Evolutionary conservation across 2,888 invertebrate genomes (phyloP).

Genomic region (Theretra japonica): DNA sequence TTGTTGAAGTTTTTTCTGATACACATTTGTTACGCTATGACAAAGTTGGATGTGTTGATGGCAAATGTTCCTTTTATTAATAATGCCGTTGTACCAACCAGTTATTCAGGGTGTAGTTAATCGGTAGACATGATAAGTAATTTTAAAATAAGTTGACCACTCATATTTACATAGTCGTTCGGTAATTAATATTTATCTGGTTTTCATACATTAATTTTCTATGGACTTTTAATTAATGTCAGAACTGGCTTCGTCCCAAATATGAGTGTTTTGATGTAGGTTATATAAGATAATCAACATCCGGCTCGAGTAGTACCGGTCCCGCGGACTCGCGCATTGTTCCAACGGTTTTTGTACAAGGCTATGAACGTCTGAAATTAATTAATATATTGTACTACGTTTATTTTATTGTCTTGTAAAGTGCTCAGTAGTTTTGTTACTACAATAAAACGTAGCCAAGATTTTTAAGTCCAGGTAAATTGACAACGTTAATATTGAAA

Average conservation of each 20-base stretch:
- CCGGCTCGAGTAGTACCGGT: conserved; percentile 10
- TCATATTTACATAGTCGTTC: conserved; percentile 11
- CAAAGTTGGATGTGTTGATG: background rate
- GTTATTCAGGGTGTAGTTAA: background rate
- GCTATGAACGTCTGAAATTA: conserved; percentile 22
- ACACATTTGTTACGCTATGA: background rate
- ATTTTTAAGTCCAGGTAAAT: background rate
- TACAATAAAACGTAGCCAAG: background rate
- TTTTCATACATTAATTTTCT: background rate
- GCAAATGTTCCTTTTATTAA: background rate
- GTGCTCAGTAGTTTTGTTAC: background rate
- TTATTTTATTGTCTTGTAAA: background rate
- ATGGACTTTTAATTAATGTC: background rate
- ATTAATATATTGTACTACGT: conserved; percentile 8
- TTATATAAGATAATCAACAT: conserved; percentile 9
- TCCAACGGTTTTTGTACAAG: background rate
- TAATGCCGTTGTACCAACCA: conserved; percentile 1
- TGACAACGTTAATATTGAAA: too few relatives aligned
- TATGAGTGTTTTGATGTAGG: conserved; percentile 6
- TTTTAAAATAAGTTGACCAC: background rate
- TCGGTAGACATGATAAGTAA: background rate
- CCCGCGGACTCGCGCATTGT: conserved; percentile 19
- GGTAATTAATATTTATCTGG: background rate
- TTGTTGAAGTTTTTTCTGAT: background rate
- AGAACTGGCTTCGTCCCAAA: background rate